Base-by-base conservation (phyloP, 1,140 invertebrate species). In the Zaprionus camerounensis region DNA sequence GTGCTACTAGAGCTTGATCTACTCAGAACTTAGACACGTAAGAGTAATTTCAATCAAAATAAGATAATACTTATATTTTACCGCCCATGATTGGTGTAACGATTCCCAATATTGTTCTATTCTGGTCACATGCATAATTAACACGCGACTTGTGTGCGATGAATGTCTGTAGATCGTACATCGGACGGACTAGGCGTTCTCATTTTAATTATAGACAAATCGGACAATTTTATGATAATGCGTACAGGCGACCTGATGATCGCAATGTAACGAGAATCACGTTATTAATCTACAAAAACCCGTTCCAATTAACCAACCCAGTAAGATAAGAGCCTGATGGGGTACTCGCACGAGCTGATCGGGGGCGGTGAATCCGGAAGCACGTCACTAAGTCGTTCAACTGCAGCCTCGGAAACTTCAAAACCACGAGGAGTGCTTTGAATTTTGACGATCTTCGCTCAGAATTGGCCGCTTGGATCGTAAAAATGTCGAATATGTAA, bases 401-500 rank as follows among this genome's bases (percentile, higher is more conserved):
- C 71, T 68, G 13, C n/a, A 46, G 22, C 17, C 46, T 51, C 46
- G 46, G 20, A 24, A 51, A 28, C 26, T 36, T 41, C 17, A 31
- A 38, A 65, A 76, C 3, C 17, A 22, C 20, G 7, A 38, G 17
- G 24, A 51, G 22, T 74, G 49, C 46, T 74, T 74, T 44, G 64
- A 79, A 85, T 85, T 69, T 70, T 49, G 49, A 78, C 15, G 55
- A 71, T 81, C 49, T 78, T 64, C 64, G 51, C 64, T 44, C 67
- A 76, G 66, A 86, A 81, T 64, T 63, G 6, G 34, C 34, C 24
- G 80, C 55, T 20, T 69, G 36, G 34, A 53, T 51, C 58, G 64
- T 24, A 55, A 56, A 78, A 76, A 68, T 70, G n/a, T 78, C 73
- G 56, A 71, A 87, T 87, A 88, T 88, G 81, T 83, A 75, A 80